Evolutionary conservation across 2,888 invertebrate genomes (phyloP).

Genomic region (Nephrotoma guestfalica): DNA sequence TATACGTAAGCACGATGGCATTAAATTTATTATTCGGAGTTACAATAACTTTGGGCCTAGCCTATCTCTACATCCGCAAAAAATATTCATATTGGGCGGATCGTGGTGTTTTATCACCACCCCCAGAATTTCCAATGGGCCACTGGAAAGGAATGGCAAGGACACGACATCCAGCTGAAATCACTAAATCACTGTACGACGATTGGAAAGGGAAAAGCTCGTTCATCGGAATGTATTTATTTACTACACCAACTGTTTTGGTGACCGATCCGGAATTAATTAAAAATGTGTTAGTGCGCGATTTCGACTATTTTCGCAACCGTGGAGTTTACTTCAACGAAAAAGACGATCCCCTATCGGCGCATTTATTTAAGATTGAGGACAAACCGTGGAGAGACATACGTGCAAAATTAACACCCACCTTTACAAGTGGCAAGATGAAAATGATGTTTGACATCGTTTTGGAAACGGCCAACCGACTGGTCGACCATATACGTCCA

Average conservation of each 20-base stretch:
- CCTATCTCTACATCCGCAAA: background rate
- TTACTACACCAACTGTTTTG: constrained; percentile 9
- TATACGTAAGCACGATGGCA: too few relatives aligned
- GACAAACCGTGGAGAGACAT: constrained; percentile 34
- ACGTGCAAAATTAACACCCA: constrained; percentile 32
- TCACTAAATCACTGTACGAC: constrained; percentile 13
- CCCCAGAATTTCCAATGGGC: constrained; percentile 20
- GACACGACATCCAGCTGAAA: constrained; percentile 16
- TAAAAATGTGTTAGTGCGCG: constrained; percentile 22
- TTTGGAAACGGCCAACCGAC: too few relatives aligned
- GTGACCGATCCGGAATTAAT: constrained; percentile 18
- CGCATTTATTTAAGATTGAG: constrained; percentile 23
- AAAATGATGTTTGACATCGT: too few relatives aligned
- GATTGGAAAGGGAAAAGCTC: constrained; percentile 9
- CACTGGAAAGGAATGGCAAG: constrained; percentile 17
- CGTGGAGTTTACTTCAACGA: constrained; percentile 24
- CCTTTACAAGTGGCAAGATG: constrained; percentile 30
- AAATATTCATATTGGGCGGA: constrained; percentile 17
- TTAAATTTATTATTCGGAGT: too few relatives aligned
- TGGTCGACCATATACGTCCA: too few relatives aligned
- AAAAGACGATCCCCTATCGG: constrained; percentile 24
- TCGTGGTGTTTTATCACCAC: constrained; percentile 20
- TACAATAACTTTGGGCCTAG: too few relatives aligned
- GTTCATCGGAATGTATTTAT: constrained; percentile 9
- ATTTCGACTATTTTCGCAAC: constrained; percentile 27